Conservation (phyloP, 2,113 vertebrate species). For the Daubentonia madagascariensis region DNA sequence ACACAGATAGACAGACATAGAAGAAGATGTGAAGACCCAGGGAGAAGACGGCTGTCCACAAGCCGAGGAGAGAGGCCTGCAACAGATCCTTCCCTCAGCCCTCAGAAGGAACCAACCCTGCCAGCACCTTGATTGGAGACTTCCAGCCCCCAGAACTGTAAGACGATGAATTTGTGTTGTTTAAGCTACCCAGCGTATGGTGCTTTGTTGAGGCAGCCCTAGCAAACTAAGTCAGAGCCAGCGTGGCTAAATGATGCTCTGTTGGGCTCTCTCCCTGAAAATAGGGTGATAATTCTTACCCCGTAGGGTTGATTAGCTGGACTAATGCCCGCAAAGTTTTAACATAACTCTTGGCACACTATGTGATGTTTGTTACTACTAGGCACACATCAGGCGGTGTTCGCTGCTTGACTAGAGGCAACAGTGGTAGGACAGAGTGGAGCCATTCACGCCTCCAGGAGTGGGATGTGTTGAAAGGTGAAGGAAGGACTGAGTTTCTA, state of each 20-base stretch:
- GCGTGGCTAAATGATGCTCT: neutral
- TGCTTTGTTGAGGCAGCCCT: neutral
- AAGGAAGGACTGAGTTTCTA: constrained; percentile 49
- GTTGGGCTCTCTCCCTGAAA: neutral
- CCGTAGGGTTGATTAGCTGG: accelerated
- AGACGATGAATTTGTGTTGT: neutral
- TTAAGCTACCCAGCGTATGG: too few species aligned
- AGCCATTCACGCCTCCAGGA: neutral
- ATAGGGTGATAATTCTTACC: neutral
- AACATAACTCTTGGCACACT: accelerated
- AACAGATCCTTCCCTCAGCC: too few species aligned
- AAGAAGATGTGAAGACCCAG: neutral
- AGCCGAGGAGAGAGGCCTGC: neutral
- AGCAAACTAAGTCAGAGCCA: neutral
- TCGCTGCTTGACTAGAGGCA: neutral
- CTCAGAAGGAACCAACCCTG: neutral
- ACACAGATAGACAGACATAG: neutral
- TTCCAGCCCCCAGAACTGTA: neutral
- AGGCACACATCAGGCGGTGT: neutral
- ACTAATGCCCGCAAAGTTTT: neutral
- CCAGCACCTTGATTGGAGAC: neutral
- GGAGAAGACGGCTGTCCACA: accelerated
- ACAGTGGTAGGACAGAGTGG: neutral
- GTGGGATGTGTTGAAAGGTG: neutral
- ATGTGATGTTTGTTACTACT: accelerated